phyloP scores from a whole-genome alignment of 2,797 vertebrate species.

The Eremophila alpestris region DNA sequence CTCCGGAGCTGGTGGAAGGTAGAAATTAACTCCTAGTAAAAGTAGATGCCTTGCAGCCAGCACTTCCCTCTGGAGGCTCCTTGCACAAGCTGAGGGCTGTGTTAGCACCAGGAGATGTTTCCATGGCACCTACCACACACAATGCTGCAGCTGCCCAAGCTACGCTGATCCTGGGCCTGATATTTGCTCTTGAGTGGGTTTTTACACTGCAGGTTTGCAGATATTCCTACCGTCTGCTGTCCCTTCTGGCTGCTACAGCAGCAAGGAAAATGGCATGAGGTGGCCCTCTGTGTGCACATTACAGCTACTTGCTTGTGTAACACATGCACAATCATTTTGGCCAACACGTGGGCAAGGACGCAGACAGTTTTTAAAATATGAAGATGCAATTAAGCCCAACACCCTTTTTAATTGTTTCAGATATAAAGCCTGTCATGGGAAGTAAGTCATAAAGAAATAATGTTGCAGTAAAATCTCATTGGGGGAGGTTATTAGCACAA shows the following conservation, averaged over 20 bases:
- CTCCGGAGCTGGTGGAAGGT: background rate
- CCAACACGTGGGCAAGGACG: rapidly evolving
- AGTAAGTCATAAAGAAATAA: background rate
- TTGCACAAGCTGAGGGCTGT: background rate
- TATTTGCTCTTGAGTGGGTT: background rate
- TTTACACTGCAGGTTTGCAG: background rate
- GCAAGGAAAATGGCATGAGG: background rate
- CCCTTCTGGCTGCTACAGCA: background rate
- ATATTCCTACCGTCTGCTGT: background rate
- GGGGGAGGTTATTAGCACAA: background rate
- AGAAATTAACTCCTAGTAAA: background rate
- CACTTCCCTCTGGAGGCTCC: background rate
- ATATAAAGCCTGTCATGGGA: background rate
- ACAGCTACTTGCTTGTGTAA: background rate
- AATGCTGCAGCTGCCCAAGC: background rate
- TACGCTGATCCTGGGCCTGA: rapidly evolving
- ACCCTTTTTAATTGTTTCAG: background rate
- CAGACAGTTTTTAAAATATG: background rate
- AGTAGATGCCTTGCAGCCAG: background rate
- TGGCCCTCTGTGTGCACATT: rapidly evolving
- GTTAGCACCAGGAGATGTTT: slow-evolving; percentile 34
- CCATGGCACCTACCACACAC: slow-evolving; percentile 37
- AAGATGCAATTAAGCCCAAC: background rate
- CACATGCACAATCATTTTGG: background rate
- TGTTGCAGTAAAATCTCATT: rapidly evolving